Evolutionary conservation across 1,140 invertebrate genomes (phyloP).

Genomic region (Batillaria attramentaria): DNA sequence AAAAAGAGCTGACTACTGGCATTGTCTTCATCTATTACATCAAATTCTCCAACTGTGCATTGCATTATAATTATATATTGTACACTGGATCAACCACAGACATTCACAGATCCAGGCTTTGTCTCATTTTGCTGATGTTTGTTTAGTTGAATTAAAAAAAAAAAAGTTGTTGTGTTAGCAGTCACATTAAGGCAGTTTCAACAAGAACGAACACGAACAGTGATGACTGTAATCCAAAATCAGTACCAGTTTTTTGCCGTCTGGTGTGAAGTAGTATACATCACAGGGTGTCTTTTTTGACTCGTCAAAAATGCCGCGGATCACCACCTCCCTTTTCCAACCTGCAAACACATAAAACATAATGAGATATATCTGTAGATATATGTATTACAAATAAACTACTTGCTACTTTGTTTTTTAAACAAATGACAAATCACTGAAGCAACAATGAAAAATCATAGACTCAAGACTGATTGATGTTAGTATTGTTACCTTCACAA

Average conservation of each 20-base stretch:
- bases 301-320: conserved; percentile 51
- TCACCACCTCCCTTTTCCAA: conserved; percentile 61
- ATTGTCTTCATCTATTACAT: no score
- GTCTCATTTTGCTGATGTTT: background rate
- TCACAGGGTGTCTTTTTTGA: conserved; percentile 45
- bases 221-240: no score
- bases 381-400: background rate
- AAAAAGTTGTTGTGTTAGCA: background rate
- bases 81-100: no score
- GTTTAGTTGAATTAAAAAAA: background rate
- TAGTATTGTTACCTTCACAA: background rate
- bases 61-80: no score
- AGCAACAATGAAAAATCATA: background rate
- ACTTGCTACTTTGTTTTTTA: background rate
- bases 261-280: conserved; percentile 62
- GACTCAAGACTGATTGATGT: background rate
- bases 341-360: conserved; percentile 39
- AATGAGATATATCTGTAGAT: background rate
- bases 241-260: conserved; percentile 59
- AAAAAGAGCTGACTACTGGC: no score
- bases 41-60: no score
- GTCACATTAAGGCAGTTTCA: conserved; percentile 13
- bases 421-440: background rate
- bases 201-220: no score
- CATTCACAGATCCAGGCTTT: background rate